Evolutionary conservation across 2,888 invertebrate species (phyloP).

Genomic region (Chaetogeoica ovagalla): DNA sequence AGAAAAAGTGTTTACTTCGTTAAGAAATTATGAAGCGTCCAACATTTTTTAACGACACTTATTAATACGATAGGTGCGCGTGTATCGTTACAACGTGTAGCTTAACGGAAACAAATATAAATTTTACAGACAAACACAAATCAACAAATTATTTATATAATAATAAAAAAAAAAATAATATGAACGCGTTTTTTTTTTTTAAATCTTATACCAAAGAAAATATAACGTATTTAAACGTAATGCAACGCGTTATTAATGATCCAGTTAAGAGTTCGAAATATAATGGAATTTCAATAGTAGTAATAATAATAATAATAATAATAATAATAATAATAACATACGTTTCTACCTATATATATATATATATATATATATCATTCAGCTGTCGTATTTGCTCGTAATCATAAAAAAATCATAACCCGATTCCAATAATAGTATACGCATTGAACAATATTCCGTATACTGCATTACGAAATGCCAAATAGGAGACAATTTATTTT

Average conservation of each 20-base stretch:
- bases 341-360: neutral
- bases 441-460: neutral
- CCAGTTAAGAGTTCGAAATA: no score
- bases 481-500: constrained; percentile 13
- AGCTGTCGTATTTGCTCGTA: neutral
- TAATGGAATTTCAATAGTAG: no score
- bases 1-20: neutral
- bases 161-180: no score
- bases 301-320: no score
- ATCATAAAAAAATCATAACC: neutral
- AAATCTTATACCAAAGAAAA: neutral
- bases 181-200: no score
- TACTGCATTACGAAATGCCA: neutral
- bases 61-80: no score
- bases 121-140: no score
- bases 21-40: neutral
- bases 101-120: no score
- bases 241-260: no score
- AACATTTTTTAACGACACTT: neutral
- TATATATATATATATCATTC: neutral
- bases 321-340: no score
- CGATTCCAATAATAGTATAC: constrained; percentile 5
- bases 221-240: neutral
- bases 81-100: no score
- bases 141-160: no score